Percentiles rank a stretch among this genome's conserved stretches.
These are phyloP conservation scores for Sisyra terminalis DNA, from an alignment of 2,888 invertebrate species.

Conservation along the genomic window DNA sequence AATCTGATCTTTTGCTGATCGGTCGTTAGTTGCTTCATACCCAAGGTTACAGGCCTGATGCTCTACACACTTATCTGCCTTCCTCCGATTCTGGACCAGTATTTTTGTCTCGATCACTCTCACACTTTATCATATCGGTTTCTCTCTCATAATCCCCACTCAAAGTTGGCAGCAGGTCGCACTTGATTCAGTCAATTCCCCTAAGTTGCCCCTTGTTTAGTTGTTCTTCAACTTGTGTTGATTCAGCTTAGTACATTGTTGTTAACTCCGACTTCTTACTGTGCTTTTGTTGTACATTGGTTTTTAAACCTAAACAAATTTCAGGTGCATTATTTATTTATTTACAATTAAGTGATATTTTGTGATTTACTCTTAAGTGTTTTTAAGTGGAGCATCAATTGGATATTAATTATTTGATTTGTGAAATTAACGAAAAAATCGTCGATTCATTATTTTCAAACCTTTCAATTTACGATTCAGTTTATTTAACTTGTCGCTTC, in stretches of 20 bases:
- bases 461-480: no score
- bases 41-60: constrained; percentile 6
- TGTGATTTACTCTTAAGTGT: not conserved
- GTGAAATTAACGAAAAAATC: no score
- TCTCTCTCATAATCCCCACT: not conserved
- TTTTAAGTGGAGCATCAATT: not conserved
- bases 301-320: no score
- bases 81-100: no score
- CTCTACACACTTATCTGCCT: not conserved
- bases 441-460: no score
- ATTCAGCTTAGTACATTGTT: not conserved
- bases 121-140: no score
- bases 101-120: no score
- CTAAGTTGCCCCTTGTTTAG: constrained; percentile 5
- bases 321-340: no score
- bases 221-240: not conserved
- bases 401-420: no score
- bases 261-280: not conserved
- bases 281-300: not conserved
- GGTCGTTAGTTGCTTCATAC: constrained; percentile 1
- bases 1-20: no score
- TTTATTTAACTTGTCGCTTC: no score
- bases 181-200: constrained; percentile 4
- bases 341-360: not conserved
- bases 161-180: constrained; percentile 4